These are phyloP conservation scores for Hemicrepidius hirtus DNA, from an alignment of 2,888 invertebrate species.

Conservation along the genomic window DNA sequence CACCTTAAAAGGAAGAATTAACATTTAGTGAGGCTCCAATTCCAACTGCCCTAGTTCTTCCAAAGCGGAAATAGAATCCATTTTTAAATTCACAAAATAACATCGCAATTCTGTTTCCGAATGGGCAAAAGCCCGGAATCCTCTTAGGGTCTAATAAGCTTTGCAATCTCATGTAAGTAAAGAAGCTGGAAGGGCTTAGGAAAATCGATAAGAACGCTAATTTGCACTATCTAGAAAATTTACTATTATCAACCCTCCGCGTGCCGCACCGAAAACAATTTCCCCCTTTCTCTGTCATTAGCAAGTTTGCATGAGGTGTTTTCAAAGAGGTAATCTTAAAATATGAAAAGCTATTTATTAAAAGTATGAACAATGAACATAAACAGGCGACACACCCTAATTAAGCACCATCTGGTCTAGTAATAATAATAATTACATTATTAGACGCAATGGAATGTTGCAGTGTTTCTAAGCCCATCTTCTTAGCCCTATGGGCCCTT, in stretches of 20 bases:
- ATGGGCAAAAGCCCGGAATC: constrained; percentile 24
- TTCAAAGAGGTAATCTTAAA: not conserved
- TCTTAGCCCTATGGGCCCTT: constrained; percentile 39
- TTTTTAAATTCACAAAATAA: constrained; percentile 17
- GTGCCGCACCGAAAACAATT: constrained; percentile 6
- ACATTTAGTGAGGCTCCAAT: too few relatives aligned
- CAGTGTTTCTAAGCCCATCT: constrained; percentile 35
- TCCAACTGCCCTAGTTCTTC: too few relatives aligned
- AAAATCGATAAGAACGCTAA: constrained; percentile 24
- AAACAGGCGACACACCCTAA: constrained; percentile 23
- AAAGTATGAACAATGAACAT: not conserved
- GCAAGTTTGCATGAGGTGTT: not conserved
- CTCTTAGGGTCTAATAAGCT: constrained; percentile 29
- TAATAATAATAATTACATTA: constrained; percentile 49
- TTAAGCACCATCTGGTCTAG: constrained; percentile 48
- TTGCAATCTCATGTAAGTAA: constrained; percentile 30
- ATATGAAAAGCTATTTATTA: not conserved
- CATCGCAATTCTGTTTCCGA: constrained; percentile 7
- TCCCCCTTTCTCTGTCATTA: not conserved
- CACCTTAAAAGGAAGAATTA: too few relatives aligned
- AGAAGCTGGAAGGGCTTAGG: constrained; percentile 29
- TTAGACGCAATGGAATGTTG: constrained; percentile 44
- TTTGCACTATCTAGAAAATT: constrained; percentile 22
- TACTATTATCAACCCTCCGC: constrained; percentile 2
- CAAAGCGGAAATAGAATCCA: not conserved